Conservation (phyloP, 2,113 vertebrate genomes). For the Antechinus stuartii region DNA sequence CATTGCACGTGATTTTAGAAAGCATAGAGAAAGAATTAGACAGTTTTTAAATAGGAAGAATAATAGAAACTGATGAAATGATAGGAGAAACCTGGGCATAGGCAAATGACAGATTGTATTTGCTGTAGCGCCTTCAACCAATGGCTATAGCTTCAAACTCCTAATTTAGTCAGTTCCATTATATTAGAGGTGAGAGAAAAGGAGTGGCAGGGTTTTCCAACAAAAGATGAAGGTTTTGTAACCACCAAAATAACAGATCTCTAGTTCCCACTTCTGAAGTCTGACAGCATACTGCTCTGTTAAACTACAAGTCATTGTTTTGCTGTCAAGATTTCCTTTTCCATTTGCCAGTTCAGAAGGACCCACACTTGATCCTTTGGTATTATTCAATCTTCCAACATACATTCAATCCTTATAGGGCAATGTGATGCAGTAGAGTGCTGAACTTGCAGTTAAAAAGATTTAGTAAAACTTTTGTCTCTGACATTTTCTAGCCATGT, state of each 20-base stretch:
- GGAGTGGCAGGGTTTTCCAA: background rate
- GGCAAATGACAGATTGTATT: background rate
- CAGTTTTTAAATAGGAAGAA: background rate
- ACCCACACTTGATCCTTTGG: background rate
- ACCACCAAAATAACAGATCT: background rate
- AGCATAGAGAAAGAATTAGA: background rate
- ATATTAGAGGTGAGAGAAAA: background rate
- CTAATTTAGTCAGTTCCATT: background rate
- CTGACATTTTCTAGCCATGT: background rate
- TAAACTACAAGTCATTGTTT: background rate
- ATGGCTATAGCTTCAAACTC: background rate
- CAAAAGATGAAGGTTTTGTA: background rate
- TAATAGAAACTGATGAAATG: background rate
- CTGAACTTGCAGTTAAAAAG: background rate
- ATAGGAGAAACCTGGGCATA: background rate
- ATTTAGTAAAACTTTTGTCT: background rate
- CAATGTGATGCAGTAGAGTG: too few species aligned
- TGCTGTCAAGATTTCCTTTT: background rate
- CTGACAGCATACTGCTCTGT: background rate
- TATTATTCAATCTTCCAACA: background rate
- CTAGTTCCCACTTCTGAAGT: background rate
- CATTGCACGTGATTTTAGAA: background rate
- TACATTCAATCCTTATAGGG: too few species aligned
- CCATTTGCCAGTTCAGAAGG: background rate
- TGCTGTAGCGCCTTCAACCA: background rate